Evolutionary conservation across 2,113 vertebrate species (phyloP).

Genomic region (Tylochromis polylepis): DNA sequence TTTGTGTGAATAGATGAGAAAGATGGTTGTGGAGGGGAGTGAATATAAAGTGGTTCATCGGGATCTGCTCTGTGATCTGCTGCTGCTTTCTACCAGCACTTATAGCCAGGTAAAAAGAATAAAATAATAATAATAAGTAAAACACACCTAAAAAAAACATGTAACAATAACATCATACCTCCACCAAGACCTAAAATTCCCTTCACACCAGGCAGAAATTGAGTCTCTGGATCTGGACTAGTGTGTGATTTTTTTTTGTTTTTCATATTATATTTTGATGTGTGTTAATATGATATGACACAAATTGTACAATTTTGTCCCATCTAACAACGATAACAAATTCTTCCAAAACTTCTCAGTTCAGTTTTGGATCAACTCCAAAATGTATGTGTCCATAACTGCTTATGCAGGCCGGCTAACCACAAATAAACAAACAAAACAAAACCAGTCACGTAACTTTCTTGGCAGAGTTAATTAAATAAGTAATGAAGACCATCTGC

Average conservation of each 20-base stretch:
- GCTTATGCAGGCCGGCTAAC: background rate
- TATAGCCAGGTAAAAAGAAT: conserved; percentile 92
- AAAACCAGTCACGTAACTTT: background rate
- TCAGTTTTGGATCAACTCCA: background rate
- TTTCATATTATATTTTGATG: background rate
- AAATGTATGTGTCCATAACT: background rate
- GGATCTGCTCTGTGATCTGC: conserved; percentile 87
- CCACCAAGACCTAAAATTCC: background rate
- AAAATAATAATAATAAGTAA: conserved; percentile 86
- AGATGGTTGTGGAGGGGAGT: conserved; percentile 89
- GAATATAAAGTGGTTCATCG: conserved; percentile 91
- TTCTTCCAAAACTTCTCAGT: background rate
- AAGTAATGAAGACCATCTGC: background rate
- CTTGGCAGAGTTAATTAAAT: background rate
- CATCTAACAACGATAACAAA: background rate
- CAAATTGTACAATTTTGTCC: background rate
- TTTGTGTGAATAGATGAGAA: conserved; percentile 79
- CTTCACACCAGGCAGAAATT: background rate
- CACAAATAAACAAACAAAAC: background rate
- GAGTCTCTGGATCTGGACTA: background rate
- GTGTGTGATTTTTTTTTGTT: background rate
- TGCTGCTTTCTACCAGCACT: conserved; percentile 91
- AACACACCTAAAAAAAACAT: background rate
- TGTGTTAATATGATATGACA: background rate
- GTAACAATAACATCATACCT: rapidly evolving